These are phyloP conservation scores for Charanyca ferruginea DNA, from an alignment of 2,888 invertebrate species.

Conservation along the genomic window DNA sequence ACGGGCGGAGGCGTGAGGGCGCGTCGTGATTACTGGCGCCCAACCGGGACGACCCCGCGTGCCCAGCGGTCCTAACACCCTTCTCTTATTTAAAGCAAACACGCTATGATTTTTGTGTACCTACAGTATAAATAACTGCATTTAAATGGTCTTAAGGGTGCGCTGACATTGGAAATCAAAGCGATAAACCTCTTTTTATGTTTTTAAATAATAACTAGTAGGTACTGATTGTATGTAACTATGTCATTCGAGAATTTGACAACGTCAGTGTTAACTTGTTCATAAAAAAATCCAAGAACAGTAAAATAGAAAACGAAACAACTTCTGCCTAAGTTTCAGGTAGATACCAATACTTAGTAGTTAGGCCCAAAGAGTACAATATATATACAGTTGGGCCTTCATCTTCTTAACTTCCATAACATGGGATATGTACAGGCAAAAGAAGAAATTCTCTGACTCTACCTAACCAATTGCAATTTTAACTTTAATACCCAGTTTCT, in stretches of 20 bases:
- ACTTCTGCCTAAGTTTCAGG: not conserved
- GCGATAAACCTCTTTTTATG: not conserved
- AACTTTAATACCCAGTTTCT: no score
- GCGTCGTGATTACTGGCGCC: conserved; percentile 84
- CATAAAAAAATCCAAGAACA: not conserved
- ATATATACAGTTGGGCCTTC: no score
- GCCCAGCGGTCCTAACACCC: conserved; percentile 59
- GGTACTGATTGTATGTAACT: no score
- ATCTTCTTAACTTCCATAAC: not conserved
- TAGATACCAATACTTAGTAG: no score
- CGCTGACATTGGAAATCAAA: not conserved
- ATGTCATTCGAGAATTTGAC: conserved; percentile 5
- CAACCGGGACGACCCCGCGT: conserved; percentile 82
- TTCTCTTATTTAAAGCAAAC: conserved; percentile 61
- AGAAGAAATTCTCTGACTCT: not conserved
- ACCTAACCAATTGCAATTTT: not conserved
- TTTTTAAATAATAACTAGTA: not conserved
- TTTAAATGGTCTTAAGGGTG: not conserved
- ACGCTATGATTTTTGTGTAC: conserved; percentile 48
- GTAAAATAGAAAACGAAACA: not conserved
- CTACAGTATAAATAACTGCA: not conserved
- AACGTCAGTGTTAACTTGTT: conserved; percentile 1
- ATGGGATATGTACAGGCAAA: not conserved
- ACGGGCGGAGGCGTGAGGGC: conserved; percentile 81
- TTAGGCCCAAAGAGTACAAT: no score